Base-by-base conservation (phyloP, 2,888 invertebrate species). In the Anticlea derivata region DNA sequence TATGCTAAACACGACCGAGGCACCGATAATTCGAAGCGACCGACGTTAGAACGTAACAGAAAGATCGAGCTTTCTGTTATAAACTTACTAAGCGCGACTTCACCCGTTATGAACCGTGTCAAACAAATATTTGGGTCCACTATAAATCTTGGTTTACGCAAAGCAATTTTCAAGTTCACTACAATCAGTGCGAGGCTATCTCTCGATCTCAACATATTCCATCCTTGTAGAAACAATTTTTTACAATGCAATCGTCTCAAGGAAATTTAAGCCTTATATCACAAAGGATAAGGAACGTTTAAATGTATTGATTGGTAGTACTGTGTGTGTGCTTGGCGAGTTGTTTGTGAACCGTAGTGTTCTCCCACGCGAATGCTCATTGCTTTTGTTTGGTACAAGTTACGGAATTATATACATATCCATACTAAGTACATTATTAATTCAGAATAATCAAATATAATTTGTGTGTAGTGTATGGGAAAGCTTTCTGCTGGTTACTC, bases 321-420 rank as follows among this genome's bases (percentile, higher is more conserved):
- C 69, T 69, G 63, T 65, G 60, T 66, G 71, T 68, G 66, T 72
- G 72, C 73, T 73, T 68, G 71, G 69, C 66, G 73, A 73, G 78
- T 78, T 83, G 79, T 83, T 81, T 79, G 78, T 77, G 74, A 74
- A 72, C 62, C 71, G 71, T 76, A 70, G 69, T 75, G 71, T 66
- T 73, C 77, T 80, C 76, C 75, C 75, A 76, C 74, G 74, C 78
- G 75, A 76, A 79, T 76, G 80, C 80, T 82, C 80, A 80, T 80
- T 80, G 83, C 78, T 80, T 73, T 74, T 63, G 74, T 66, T 62
- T 76, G 75, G 76, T 63, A 52, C 66, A 78, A 76, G 69, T 68
- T 61, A 61, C 53, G 53, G 50, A 50, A 55, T 48, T 41, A 41
- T 41, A 6, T 12, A 23, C 40, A 31, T 31, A 41, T 34, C 34